Percentiles rank a stretch among this genome's conserved stretches.
phyloP scores from a whole-genome alignment of 2,113 vertebrate species.

The Rafetus swinhoei region DNA sequence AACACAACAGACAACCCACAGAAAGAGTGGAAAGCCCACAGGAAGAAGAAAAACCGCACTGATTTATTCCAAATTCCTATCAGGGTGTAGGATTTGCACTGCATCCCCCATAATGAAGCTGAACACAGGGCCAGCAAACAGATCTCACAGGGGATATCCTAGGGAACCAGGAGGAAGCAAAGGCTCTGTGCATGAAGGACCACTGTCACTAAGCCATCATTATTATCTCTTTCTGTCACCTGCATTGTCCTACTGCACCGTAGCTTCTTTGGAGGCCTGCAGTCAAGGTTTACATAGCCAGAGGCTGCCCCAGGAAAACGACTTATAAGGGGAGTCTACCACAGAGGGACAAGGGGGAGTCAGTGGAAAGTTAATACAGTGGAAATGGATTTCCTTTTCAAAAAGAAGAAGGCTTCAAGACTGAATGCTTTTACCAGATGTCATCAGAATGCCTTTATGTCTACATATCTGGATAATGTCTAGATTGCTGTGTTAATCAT shows the following conservation, averaged over 20 bases:
- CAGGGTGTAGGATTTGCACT: not conserved
- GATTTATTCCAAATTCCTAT: not conserved
- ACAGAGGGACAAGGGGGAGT: fast-evolving
- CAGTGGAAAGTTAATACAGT: fast-evolving
- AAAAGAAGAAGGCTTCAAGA: not conserved
- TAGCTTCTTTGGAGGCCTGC: not conserved
- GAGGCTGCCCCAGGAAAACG: not conserved
- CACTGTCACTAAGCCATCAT: not conserved
- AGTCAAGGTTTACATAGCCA: fast-evolving
- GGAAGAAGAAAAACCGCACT: not conserved
- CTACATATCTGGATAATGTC: not conserved
- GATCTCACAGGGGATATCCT: not conserved
- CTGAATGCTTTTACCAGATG: not conserved
- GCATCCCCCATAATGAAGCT: not conserved
- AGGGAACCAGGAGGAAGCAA: not conserved
- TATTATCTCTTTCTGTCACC: not conserved
- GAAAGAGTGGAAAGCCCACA: too few species aligned
- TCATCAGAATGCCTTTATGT: not conserved
- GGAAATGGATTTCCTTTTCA: not conserved
- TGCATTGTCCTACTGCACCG: not conserved
- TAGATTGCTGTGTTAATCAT: not conserved
- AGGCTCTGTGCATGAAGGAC: not conserved
- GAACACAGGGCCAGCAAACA: not conserved
- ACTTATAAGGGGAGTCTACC: not conserved
- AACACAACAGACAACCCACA: not conserved